Base-by-base conservation (phyloP, 2,888 invertebrate species). In the Eupithecia centaureata region DNA sequence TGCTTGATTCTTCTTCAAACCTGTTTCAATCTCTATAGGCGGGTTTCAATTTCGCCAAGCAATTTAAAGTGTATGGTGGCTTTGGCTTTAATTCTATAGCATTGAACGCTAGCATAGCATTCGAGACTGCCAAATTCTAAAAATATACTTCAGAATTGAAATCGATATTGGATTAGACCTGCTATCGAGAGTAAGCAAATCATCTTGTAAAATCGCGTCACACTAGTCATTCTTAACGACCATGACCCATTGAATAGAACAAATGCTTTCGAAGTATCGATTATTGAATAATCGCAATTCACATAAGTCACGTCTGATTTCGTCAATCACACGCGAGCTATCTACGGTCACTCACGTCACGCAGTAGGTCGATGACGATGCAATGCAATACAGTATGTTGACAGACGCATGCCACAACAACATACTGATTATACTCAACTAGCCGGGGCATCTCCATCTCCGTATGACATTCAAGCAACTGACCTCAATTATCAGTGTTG, bases 361-460 rank as follows among this genome's bases (percentile, higher is more conserved):
- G 58, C 68, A 77, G 74, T 76, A 74, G 74, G 74, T 72, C 74
- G 74, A 69, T 76, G 79, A 79, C 76, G 75, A 74, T 71, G 76
- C 74, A 76, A 73, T 61, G 68, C 68, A 67, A 67, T 33, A 18
- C 8, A 22, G 47, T 47, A 54, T 72, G 75, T 74, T 76, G 72
- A 75, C 76, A 72, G 65, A 71, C 70, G 65, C 65, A 57, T 73
- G 71, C 65, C 69, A 73, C 70, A 67, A 73, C 70, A 67, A 67
- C 51, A 63, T n/a, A 33, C 22, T 61, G 64, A 54, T 59, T 61
- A 64, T 32, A 63, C 62, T 60, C 42, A 54, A 15, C 42, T 42
- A 42, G 12, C 47, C 12, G 18, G 47, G 18, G 47, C 47, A 47
- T 33, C 60, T 47, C 57, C 57, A 38, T 61, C 64, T 63, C 28